Conservation (phyloP, 1,140 invertebrate genomes). For the Camponotus pennsylvanicus region DNA sequence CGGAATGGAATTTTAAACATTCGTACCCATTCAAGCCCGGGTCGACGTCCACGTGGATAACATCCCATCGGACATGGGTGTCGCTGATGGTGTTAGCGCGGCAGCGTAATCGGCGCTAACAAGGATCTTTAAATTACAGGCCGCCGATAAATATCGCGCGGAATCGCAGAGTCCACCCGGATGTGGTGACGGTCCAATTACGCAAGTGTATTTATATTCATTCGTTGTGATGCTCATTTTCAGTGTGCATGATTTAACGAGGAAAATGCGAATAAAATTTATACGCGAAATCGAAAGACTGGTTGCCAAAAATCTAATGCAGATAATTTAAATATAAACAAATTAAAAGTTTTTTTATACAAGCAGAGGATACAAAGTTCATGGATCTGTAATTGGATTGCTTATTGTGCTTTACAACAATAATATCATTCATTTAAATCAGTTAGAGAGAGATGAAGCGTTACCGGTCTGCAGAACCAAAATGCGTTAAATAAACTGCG, state of each 20-base stretch:
- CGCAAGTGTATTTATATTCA: conserved; percentile 68
- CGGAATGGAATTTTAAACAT: conserved; percentile 37
- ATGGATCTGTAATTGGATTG: background rate
- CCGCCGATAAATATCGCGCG: conserved; percentile 68
- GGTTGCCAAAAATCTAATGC: conserved; percentile 20
- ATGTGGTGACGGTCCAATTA: conserved; percentile 70
- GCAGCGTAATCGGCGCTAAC: conserved; percentile 51
- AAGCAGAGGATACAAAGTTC: background rate
- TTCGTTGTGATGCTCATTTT: conserved; percentile 57
- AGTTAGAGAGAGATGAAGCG: conserved; percentile 1
- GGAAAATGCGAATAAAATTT: conserved; percentile 64
- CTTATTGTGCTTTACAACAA: background rate
- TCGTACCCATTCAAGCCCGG: background rate
- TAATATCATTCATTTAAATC: background rate
- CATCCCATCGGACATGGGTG: conserved; percentile 7
- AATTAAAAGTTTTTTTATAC: background rate
- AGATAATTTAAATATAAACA: background rate
- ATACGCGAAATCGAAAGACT: background rate
- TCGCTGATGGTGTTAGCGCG: conserved; percentile 14
- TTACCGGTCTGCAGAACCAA: background rate
- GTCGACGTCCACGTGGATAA: conserved; percentile 7
- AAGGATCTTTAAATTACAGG: conserved; percentile 60
- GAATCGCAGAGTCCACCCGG: conserved; percentile 26
- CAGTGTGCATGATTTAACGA: conserved; percentile 67
- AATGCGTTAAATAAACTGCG: conserved; percentile 39